Percentiles rank a stretch among this genome's conserved stretches.
phyloP scores from a whole-genome alignment of 1,140 invertebrate species.

The Drosophila nigrodunni region DNA sequence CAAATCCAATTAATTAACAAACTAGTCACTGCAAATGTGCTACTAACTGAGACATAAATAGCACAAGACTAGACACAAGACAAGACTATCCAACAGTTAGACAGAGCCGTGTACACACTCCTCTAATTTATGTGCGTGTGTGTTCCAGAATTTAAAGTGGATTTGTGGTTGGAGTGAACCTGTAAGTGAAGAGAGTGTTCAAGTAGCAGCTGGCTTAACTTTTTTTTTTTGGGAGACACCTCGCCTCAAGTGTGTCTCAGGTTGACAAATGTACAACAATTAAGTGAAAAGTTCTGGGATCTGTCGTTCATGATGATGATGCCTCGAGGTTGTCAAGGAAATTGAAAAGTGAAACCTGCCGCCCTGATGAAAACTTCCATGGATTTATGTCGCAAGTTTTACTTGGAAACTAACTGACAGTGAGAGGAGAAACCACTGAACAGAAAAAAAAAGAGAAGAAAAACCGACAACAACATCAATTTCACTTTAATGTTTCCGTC shows the following conservation, averaged over 20 bases:
- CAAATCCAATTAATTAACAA: slow-evolving; percentile 82
- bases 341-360: slow-evolving; percentile 65
- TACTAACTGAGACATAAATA: slow-evolving; percentile 81
- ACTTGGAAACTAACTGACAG: slow-evolving; percentile 42
- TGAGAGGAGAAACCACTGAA: slow-evolving; percentile 9
- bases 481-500: slow-evolving; percentile 79
- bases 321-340: slow-evolving; percentile 52
- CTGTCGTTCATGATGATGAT: slow-evolving; percentile 11
- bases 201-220: slow-evolving; percentile 33
- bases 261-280: slow-evolving; percentile 78
- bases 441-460: background rate
- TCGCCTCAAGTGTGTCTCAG: slow-evolving; percentile 32
- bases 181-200: slow-evolving; percentile 1
- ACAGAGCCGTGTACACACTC: background rate
- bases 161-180: slow-evolving; percentile 22
- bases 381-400: slow-evolving; percentile 54
- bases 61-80: slow-evolving; percentile 61
- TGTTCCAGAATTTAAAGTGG: slow-evolving; percentile 63
- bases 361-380: slow-evolving; percentile 21
- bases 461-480: slow-evolving; percentile 65
- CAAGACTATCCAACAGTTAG: slow-evolving; percentile 28
- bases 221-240: slow-evolving; percentile 25
- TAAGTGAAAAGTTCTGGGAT: slow-evolving; percentile 66
- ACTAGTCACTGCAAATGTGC: slow-evolving; percentile 78
- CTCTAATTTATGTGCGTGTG: slow-evolving; percentile 27